A percentile compares a stretch with the other conserved stretches of the same genome.
phyloP scores from a whole-genome alignment of 2,797 vertebrate species.

The Allochrocebus solatus region DNA sequence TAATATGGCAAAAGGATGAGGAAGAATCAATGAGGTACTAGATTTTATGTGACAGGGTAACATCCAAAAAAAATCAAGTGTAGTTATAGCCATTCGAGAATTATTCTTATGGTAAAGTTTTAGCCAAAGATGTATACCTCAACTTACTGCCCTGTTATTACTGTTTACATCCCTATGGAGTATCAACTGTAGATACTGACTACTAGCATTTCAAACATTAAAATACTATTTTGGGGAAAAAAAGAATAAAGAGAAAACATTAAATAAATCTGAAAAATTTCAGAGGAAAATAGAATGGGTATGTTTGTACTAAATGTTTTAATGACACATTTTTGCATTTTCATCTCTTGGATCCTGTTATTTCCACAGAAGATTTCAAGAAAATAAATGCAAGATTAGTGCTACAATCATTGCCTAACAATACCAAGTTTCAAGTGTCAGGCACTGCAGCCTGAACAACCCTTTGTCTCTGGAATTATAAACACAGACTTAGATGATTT shows the following conservation, averaged over 20 bases:
- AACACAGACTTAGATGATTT: not conserved
- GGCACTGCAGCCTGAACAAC: not conserved
- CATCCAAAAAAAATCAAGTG: not conserved
- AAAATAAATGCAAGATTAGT: not conserved
- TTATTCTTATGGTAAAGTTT: not conserved
- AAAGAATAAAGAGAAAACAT: not conserved
- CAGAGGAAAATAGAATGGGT: not conserved
- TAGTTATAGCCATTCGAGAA: not conserved
- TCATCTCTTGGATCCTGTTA: conserved; percentile 39
- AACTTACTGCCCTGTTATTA: not conserved
- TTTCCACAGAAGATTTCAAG: not conserved
- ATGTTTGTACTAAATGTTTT: conserved; percentile 36
- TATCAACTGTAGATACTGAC: not conserved
- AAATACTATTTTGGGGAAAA: not conserved
- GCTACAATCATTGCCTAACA: not conserved
- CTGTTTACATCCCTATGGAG: not conserved
- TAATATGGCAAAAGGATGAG: not conserved
- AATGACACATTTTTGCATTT: conserved; percentile 26
- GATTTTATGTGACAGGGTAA: not conserved
- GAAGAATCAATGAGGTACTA: not conserved
- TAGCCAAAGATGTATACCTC: not conserved
- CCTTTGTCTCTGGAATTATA: conserved; percentile 46
- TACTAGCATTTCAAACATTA: not conserved
- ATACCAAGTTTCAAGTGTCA: not conserved
- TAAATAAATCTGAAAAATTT: conserved; percentile 33